A percentile compares a stretch with the other conserved stretches of the same genome.
phyloP scores from a whole-genome alignment of 2,113 vertebrate genomes.

The Caracal caracal region DNA sequence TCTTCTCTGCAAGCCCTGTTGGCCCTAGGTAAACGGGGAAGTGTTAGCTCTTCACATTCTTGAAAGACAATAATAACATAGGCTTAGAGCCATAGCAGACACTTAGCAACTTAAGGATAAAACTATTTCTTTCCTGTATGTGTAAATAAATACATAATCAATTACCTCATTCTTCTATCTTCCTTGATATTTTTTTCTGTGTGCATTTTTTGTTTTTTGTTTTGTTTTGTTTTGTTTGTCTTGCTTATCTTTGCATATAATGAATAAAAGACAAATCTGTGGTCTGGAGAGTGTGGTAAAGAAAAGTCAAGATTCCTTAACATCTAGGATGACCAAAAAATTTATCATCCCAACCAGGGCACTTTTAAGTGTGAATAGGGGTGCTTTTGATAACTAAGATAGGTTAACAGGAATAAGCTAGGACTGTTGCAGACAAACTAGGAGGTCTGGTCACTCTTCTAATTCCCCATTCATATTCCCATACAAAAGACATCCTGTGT shows the following conservation, averaged over 20 bases:
- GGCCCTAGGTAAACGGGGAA: background rate
- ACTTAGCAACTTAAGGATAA: background rate
- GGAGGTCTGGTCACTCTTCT: background rate
- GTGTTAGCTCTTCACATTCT: background rate
- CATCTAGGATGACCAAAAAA: background rate
- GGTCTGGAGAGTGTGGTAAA: background rate
- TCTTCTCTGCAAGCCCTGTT: background rate
- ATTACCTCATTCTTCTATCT: background rate
- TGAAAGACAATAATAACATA: background rate
- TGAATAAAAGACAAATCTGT: slow-evolving; percentile 16
- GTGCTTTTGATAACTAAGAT: background rate
- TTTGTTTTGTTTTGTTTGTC: background rate
- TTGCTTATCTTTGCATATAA: background rate
- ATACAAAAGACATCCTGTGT: background rate
- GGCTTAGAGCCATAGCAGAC: background rate
- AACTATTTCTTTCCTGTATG: background rate
- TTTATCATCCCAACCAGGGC: background rate
- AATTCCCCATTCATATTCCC: background rate
- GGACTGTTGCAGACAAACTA: background rate
- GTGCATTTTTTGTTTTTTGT: background rate
- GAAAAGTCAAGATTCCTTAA: background rate
- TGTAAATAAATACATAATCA: background rate
- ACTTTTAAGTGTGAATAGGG: background rate
- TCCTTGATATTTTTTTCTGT: background rate
- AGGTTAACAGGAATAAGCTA: background rate